Conservation (phyloP, 2,797 vertebrate genomes). For the Podarcis lilfordi region DNA sequence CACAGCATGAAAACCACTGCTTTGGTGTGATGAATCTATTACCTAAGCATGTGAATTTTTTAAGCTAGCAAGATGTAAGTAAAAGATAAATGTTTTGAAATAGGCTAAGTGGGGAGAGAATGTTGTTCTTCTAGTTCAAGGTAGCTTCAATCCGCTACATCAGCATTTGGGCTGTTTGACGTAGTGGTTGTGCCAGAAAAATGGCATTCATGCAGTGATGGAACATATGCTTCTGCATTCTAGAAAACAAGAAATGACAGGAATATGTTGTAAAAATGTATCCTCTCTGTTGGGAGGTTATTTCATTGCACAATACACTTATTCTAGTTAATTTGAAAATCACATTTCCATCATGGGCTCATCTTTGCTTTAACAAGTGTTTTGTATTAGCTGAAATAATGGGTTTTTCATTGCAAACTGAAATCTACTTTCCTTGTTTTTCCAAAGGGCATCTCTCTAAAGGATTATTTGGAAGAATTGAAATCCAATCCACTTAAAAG, state of each 20-base stretch:
- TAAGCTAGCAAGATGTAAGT: slow-evolving; percentile 41
- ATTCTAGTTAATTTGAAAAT: slow-evolving; percentile 77
- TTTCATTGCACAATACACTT: slow-evolving; percentile 76
- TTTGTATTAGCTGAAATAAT: slow-evolving; percentile 69
- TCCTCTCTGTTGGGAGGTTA: slow-evolving; percentile 72
- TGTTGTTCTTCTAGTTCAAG: slow-evolving; percentile 29
- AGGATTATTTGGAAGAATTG: slow-evolving; percentile 64
- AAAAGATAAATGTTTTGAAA: neutral
- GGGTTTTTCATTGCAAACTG: slow-evolving; percentile 56
- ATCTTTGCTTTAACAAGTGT: slow-evolving; percentile 80
- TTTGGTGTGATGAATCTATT: neutral
- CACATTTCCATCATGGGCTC: slow-evolving; percentile 72
- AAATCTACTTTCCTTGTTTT: slow-evolving; percentile 64
- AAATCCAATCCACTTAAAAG: slow-evolving; percentile 72
- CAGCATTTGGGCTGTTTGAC: slow-evolving; percentile 18
- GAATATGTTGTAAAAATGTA: slow-evolving; percentile 73
- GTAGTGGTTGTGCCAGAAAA: slow-evolving; percentile 31
- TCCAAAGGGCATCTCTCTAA: slow-evolving; percentile 57
- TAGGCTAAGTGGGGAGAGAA: slow-evolving; percentile 14
- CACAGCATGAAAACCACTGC: neutral
- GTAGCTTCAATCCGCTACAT: slow-evolving; percentile 15
- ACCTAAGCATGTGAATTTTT: slow-evolving; percentile 11
- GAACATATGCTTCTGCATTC: slow-evolving; percentile 56
- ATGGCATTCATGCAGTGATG: slow-evolving; percentile 24
- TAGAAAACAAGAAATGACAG: slow-evolving; percentile 62